Percentiles rank a stretch among this genome's conserved stretches.
Evolutionary conservation across 1,140 invertebrate genomes (phyloP).

Genomic region (Phthorimaea operculella): DNA sequence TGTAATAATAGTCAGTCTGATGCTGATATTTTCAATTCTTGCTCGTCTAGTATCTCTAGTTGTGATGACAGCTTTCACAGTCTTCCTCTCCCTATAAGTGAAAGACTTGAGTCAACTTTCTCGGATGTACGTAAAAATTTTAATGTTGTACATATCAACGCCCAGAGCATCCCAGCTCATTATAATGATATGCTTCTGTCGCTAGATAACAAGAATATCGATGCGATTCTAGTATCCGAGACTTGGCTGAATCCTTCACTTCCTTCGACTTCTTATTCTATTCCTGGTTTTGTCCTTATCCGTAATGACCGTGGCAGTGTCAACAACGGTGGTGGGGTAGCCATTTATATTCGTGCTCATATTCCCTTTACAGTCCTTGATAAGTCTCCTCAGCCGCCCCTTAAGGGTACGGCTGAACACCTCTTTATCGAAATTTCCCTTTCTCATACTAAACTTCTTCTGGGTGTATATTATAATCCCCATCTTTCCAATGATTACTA

Average conservation of each 20-base stretch:
- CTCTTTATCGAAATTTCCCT: constrained; percentile 14
- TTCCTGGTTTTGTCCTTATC: constrained; percentile 14
- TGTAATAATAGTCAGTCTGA: too few species aligned
- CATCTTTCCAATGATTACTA: constrained; percentile 14
- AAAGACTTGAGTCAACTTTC: not conserved
- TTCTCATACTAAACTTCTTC: constrained; percentile 2
- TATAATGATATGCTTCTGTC: constrained; percentile 4
- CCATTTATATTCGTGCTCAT: constrained; percentile 5
- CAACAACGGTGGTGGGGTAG: constrained; percentile 8
- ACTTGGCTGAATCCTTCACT: constrained; percentile 14
- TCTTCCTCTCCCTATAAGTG: not conserved
- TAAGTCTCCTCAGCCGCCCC: constrained; percentile 8
- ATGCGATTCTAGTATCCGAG: constrained; percentile 12
- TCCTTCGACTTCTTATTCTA: constrained; percentile 7
- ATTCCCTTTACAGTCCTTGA: constrained; percentile 7
- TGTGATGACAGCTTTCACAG: constrained; percentile 4
- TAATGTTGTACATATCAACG: constrained; percentile 12
- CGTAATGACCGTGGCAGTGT: constrained; percentile 11
- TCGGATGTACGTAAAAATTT: constrained; percentile 7
- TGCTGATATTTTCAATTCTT: too few species aligned
- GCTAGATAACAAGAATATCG: not conserved
- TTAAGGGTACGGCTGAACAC: constrained; percentile 12
- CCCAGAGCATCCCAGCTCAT: constrained; percentile 13
- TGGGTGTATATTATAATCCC: constrained; percentile 21
- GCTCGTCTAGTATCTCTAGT: not conserved